Conservation (phyloP, 2,888 invertebrate species). For the Melanargia galathea region DNA sequence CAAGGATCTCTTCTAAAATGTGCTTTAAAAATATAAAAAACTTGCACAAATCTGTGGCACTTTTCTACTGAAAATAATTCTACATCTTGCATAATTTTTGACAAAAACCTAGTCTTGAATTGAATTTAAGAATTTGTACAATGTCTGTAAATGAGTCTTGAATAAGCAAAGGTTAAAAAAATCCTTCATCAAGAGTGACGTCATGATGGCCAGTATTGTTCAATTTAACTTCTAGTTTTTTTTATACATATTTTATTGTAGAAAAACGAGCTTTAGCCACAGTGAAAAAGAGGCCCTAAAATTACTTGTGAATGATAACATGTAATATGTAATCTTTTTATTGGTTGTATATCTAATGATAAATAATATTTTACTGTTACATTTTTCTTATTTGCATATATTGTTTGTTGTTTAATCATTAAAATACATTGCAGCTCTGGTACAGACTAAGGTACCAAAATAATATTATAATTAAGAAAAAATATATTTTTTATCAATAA, state of each 20-base stretch:
- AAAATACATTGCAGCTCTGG: slow-evolving; percentile 14
- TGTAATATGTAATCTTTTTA: neutral
- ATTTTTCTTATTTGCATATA: slow-evolving; percentile 13
- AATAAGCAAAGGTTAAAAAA: neutral
- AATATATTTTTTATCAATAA: slow-evolving; percentile 36
- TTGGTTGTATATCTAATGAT: neutral
- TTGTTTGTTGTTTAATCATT: neutral
- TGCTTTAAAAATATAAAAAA: neutral
- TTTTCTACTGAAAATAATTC: neutral
- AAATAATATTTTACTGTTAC: neutral
- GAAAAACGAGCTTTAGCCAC: neutral
- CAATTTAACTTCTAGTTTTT: neutral
- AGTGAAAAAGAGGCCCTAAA: neutral
- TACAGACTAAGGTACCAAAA: slow-evolving; percentile 18
- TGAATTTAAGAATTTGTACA: neutral
- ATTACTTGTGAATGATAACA: neutral
- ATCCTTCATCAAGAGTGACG: neutral
- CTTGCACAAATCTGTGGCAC: neutral
- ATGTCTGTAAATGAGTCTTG: neutral
- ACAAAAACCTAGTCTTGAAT: neutral
- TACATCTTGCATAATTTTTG: neutral
- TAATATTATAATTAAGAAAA: slow-evolving; percentile 23
- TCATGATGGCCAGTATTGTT: neutral
- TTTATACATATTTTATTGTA: neutral
- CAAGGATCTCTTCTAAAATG: neutral